Base-by-base conservation (phyloP, 2,888 invertebrate genomes). In the Lacanobia wlatinum region DNA sequence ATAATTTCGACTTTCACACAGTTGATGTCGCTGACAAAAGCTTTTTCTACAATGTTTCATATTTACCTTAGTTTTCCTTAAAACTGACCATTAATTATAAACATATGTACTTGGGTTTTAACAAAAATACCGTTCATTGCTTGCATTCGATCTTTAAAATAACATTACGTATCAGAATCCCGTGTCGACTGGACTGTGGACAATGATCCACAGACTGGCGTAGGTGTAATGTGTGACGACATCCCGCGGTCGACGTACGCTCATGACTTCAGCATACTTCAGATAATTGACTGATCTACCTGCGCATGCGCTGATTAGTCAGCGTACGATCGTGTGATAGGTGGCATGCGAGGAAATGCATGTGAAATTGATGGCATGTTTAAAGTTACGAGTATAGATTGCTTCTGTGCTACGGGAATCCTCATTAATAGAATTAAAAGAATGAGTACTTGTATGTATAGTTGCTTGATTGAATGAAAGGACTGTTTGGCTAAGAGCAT, bases 221-320 rank as follows among this genome's bases (percentile, higher is more conserved):
- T 82, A 78, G 80, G 84, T 53, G 85, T 82, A 78, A 63, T 58
- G 55, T 62, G 70, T 80, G 85, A 84, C 84, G 76, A 77, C 76
- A 84, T 68, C 43, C 59, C 70, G 80, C 80, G 86, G 85, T 84
- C 83, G 75, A 77, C 63, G 83, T 50, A 79, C 86, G 85, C 78
- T 65, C 73, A 80, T 82, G 85, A 80, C 82, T 85, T 63, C 63
- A 79, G 64, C 38, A 74, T 73, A 70, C 70, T 74, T 75, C 52
- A 70, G 77, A 75, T 59, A 76, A 70, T 76, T 75, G n/a, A 53
- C 75, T 62, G 76, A 76, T 76, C 78, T 67, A 69, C 77, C 77
- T 85, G 76, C 82, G 76, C 82, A 79, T 78, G 76, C 68, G 63
- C 76, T 84, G 76, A 85, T 85, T 80, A 83, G 63, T 68, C 58